phyloP scores from a whole-genome alignment of 1,140 invertebrate species.

The Meteorus sp. region DNA sequence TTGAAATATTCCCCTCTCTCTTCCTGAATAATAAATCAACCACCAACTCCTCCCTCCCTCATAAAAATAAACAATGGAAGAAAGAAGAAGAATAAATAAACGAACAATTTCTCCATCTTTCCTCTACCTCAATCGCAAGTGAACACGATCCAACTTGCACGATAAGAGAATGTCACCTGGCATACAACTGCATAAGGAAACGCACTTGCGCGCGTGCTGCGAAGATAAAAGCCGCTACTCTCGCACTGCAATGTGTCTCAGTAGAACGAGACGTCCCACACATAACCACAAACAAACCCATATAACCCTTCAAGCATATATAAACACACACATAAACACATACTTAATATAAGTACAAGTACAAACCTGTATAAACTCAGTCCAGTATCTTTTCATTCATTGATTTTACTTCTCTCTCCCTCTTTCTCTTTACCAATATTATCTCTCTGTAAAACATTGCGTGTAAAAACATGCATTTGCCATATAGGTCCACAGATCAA shows the following conservation, averaged over 20 bases:
- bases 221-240: too few relatives aligned
- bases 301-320: neutral
- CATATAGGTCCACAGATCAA: conserved; percentile 31
- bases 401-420: conserved; percentile 28
- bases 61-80: conserved; percentile 14
- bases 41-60: too few relatives aligned
- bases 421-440: too few relatives aligned
- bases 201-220: conserved; percentile 12
- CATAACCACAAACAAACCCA: too few relatives aligned
- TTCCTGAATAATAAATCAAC: too few relatives aligned
- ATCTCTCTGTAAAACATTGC: too few relatives aligned
- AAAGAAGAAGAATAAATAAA: neutral
- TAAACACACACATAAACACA: neutral
- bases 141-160: too few relatives aligned
- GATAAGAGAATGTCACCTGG: too few relatives aligned
- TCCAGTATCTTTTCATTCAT: conserved; percentile 36
- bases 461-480: conserved; percentile 37
- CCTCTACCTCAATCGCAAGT: too few relatives aligned
- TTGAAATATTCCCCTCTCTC: too few relatives aligned
- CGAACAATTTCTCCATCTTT: too few relatives aligned
- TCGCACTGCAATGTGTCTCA: conserved; percentile 36
- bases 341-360: neutral
- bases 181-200: neutral
- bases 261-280: conserved; percentile 39
- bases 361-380: neutral